Conservation (phyloP, 1,140 invertebrate species). For the Eciton burchellii region DNA sequence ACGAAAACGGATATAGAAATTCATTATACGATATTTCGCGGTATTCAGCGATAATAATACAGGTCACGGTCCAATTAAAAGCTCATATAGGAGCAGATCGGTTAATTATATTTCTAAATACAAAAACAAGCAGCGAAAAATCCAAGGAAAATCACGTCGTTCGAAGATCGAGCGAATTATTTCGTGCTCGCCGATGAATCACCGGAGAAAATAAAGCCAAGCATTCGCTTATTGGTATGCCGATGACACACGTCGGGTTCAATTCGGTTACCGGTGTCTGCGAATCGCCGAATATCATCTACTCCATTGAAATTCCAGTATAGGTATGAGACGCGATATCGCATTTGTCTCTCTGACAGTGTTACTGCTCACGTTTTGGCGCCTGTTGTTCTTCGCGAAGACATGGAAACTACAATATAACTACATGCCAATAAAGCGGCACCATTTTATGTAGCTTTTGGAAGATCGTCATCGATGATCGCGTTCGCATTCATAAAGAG, state of each 20-base stretch:
- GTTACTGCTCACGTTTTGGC: constrained; percentile 74
- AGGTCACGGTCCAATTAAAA: neutral
- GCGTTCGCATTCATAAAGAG: neutral
- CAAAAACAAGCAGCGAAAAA: constrained; percentile 22
- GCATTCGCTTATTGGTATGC: constrained; percentile 72
- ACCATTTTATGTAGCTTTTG: constrained; percentile 2
- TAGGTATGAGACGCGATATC: constrained; percentile 75
- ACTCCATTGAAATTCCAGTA: constrained; percentile 77
- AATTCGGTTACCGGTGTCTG: constrained; percentile 76
- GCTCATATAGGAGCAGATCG: neutral
- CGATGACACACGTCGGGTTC: constrained; percentile 71
- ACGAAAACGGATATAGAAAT: constrained; percentile 45
- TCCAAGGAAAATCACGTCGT: neutral
- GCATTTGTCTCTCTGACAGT: constrained; percentile 77
- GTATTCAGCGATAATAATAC: neutral
- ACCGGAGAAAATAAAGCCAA: constrained; percentile 66
- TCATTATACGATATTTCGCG: constrained; percentile 4
- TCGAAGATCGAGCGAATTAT: constrained; percentile 45
- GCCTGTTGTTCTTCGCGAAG: constrained; percentile 57
- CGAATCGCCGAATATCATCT: constrained; percentile 78
- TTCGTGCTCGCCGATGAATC: constrained; percentile 59
- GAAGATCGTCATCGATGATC: neutral
- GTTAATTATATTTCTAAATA: constrained; percentile 18
- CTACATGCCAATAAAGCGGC: constrained; percentile 42
- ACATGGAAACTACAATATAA: too few species aligned